Base-by-base conservation (phyloP, 2,888 invertebrate genomes). In the Troglohyphantes excavatus region DNA sequence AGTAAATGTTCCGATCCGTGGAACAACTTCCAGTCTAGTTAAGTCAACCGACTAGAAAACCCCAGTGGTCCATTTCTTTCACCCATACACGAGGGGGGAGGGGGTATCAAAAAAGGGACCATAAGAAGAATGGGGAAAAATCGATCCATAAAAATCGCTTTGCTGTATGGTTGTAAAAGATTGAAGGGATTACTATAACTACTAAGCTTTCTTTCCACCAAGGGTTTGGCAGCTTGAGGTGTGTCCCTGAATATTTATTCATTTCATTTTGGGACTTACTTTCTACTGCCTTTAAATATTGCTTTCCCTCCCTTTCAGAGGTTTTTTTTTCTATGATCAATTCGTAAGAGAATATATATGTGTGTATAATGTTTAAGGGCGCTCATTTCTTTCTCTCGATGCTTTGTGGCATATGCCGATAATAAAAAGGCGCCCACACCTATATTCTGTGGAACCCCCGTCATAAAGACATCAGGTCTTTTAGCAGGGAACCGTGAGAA, bases 401-500 rank as follows among this genome's bases (percentile, higher is more conserved):
- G 43, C 79, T 81, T 73, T 46, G 76, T 70, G 67, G 81, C 68
- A 46, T 81, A 46, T 81, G 63, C 61, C 59, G 61, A 46, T 67
- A 63, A 89, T 82, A 82, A 89, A 89, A 89, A 39, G 72, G 82
- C 88, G 76, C 88, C 75, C 88, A 89, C 88, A 89, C 88, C 88
- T 82, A 76, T 39, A 76, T 88, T 81, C 82, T 82, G 82, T 26
- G 46, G 61, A 23, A 23, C 29, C 63, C 76, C 43, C 39, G 43
- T 88, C 88, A 89, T 89, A 89, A 89, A 89, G 88, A 82, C 88
- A 70, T 89, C 88, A 82, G 33, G 46, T 78, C 68, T 70, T 87
- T 79, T 63, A 19, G 23, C 33, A 6, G 26, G 23, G 82, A 17
- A 82, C 88, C 88, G 88, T 89, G 88, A 82, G 88, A 89, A 76